Evolutionary conservation across 1,140 invertebrate species (phyloP), one percentile per base, ranked within the genome.

Genomic region (Trichonephila inaurata): DNA sequence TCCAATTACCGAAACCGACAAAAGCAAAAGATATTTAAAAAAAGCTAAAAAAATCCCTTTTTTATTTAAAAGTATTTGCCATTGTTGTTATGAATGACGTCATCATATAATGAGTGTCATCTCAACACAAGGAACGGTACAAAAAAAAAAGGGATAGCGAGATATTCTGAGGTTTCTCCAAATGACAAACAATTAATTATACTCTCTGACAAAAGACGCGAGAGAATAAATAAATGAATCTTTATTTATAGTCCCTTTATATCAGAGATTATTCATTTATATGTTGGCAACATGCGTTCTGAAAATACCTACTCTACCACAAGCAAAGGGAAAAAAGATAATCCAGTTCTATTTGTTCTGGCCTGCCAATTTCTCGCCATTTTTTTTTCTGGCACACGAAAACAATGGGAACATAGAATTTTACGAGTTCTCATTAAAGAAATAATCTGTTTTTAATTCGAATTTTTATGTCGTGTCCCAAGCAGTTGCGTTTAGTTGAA

Each of bases 191-290:
- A 24, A 24, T 72, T 72, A 72, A 72, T 72, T 72, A 72, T 72
- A 72, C 69, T 14, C 69, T 72, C 28, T 72, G 69, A 72, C 69
- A 33, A 72, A 72, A 28, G 24, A 16, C 69, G 69, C 28, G 0
- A 51, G 51, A 51, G 51, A 51, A 51, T 51, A 51, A 51, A 28
- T 33, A 72, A 72, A 72, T 72, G 69, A 72, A 72, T 8, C 4
- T 33, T 72, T 72, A 72, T 72, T 72, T 72, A 28, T 72, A 72
- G 69, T 72, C 28, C 69, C 69, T 33, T 72, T n/a, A 72, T 72
- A 72, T 72, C 24, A 33, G 69, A 72, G 69, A 24, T 72, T 72
- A 72, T n/a, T 28, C 69, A 28, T 72, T 72, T 72, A 72, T 72
- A 72, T 72, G 69, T 14, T 72, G 69, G 69, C 69, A 72, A 72